These are phyloP conservation scores for Shargacucullia verbasci DNA, from an alignment of 2,888 invertebrate genomes.

Conservation along the genomic window DNA sequence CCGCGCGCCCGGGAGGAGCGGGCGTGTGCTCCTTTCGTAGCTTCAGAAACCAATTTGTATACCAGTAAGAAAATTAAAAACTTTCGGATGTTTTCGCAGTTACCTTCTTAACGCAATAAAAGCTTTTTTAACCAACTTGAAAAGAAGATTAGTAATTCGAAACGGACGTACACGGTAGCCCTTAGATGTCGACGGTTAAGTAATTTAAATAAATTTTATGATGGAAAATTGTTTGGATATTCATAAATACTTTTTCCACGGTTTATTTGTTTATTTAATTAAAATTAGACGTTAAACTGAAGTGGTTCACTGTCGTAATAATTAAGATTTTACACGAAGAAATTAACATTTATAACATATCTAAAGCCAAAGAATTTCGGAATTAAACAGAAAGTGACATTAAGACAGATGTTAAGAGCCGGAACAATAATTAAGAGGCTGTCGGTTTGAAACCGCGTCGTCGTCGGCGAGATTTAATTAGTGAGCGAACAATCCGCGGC, in stretches of 20 bases:
- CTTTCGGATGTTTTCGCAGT: slow-evolving; percentile 73
- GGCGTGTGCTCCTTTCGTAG: slow-evolving; percentile 82
- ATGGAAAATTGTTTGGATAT: slow-evolving; percentile 19
- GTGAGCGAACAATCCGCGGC: slow-evolving; percentile 79
- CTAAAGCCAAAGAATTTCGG: slow-evolving; percentile 75
- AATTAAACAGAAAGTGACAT: slow-evolving; percentile 85
- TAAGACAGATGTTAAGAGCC: slow-evolving; percentile 88
- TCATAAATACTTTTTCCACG: slow-evolving; percentile 6
- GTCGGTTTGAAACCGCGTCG: slow-evolving; percentile 85
- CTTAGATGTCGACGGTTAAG: slow-evolving; percentile 24
- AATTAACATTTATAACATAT: slow-evolving; percentile 73
- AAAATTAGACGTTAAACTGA: slow-evolving; percentile 26
- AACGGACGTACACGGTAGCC: slow-evolving; percentile 18
- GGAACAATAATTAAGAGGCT: slow-evolving; percentile 88
- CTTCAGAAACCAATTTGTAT: slow-evolving; percentile 86
- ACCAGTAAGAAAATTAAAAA: slow-evolving; percentile 85
- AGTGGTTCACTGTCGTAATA: slow-evolving; percentile 43
- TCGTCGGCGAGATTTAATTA: slow-evolving; percentile 87
- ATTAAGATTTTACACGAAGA: slow-evolving; percentile 63
- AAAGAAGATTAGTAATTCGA: slow-evolving; percentile 42
- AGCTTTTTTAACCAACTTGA: slow-evolving; percentile 61
- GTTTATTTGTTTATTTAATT: slow-evolving; percentile 32
- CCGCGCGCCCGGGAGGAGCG: slow-evolving; percentile 71
- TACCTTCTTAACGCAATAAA: slow-evolving; percentile 70
- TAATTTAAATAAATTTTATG: slow-evolving; percentile 36